Conservation (phyloP, 2,113 vertebrate genomes). For the Rhombomys opimus region DNA sequence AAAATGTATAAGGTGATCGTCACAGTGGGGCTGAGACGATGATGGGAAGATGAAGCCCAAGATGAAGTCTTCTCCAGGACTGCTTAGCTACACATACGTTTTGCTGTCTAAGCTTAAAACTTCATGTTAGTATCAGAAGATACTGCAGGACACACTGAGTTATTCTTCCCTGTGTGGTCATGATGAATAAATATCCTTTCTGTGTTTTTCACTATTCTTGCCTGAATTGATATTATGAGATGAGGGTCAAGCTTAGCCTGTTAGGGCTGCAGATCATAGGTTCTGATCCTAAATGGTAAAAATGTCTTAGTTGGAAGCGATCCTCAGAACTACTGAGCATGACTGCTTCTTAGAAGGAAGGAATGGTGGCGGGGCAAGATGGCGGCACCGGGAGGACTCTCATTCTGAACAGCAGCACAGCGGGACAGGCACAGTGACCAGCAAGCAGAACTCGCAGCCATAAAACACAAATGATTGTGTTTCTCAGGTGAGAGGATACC, state of each 20-base stretch:
- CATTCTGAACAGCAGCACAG: no score
- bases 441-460: no score
- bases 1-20: not conserved
- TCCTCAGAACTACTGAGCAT: not conserved
- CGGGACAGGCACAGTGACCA: no score
- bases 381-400: no score
- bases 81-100: no score
- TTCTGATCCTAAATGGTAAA: not conserved
- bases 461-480: no score
- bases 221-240: not conserved
- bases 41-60: not conserved
- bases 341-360: not conserved
- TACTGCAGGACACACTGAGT: not conserved
- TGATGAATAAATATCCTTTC: not conserved
- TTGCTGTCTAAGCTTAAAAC: not conserved
- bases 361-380: no score
- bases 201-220: not conserved
- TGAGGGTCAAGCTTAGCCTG: not conserved
- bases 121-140: not conserved
- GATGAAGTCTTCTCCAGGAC: not conserved
- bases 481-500: no score
- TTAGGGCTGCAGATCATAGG: not conserved
- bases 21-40: not conserved
- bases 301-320: not conserved
- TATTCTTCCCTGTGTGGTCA: not conserved